Base-by-base conservation (phyloP, 2,797 vertebrate genomes). In the Crossoptilon crossoptilon region DNA sequence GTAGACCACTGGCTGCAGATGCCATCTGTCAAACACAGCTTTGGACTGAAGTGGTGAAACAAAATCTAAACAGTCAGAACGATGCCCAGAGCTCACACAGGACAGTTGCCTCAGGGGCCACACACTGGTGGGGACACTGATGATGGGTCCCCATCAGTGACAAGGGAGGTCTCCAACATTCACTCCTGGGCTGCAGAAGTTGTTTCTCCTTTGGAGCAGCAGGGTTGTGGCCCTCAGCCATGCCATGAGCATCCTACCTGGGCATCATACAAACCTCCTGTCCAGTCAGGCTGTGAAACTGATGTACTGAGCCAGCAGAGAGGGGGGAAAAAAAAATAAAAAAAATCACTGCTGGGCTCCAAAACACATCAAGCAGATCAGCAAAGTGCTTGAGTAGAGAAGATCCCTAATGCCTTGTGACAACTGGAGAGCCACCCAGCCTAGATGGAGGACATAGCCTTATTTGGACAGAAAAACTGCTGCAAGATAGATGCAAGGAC, bases 201-300 rank as follows among this genome's bases (percentile, higher is more conserved):
- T 2, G 1, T 46, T 72, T 14, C 35, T 83, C 41, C 33, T 60
- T 37, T 37, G 48, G 67, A 33, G 22, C 0, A 3, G 13, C 49
- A 49, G 43, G 14, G 7, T 35, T 84, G 15, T 1, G 0, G 12
- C 62, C 17, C 66, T n/a, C 67, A 56, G 35, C n/a, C 33, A 4
- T 7, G 8, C 11, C 22, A 15, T 0, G 0, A 59, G 26, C 4
- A 62, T 7, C 11, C 2, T 88, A 12, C 19, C 5, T 2, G 49
- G 63, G 26, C 0, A 0, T 12, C 27, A 55, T 35, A 43, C 9
- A 11, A 53, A 73, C 24, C 14, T 81, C 10, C 51, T 59, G 35
- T n/a, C 13, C 6, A 4, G 29, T 11, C 19, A 41, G 1, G 1
- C 60, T n/a, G 33, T 62, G 68, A 69, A 88, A 73, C 12, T 6